Base-by-base conservation (phyloP, 2,888 invertebrate genomes). In the Clistopyga incitator region DNA sequence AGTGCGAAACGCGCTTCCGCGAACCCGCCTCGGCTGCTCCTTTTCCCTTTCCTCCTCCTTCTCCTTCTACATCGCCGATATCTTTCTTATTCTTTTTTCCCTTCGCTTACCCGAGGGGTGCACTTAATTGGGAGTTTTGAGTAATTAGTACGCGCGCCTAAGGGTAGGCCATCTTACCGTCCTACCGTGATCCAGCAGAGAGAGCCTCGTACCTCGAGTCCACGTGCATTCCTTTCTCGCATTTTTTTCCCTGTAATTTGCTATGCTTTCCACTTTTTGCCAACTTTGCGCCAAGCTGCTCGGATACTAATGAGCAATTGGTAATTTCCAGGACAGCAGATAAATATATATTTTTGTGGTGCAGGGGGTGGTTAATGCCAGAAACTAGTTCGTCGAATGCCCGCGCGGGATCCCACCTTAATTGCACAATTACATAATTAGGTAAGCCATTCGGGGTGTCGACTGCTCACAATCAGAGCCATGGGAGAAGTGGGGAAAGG, bases 1-100 rank as follows among this genome's bases (percentile, higher is more conserved):
- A 90, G 91, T 89, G 91, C 89, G 89, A 90, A 90, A 88, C 88
- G 89, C 88, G 89, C 89, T 90, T 87, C 88, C 89, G 89, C 88
- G 89, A 88, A 86, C 87, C 88, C 83, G 86, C 85, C 71, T 6
- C 56, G 6, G 67, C 38, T 47, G 50, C 77, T 78, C 79, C 45
- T 67, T 89, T 88, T 86, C 75, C 56, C 74, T 77, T 68, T 34
- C 75, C 15, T 52, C 79, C 64, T 56, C 64, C 61, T 47, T 20
- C 74, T 45, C 4, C 52, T 61, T 71, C 52, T 56, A 71, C 4
- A 38, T 38, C 38, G 34, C 8, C 6, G 34, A 34, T 34, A 34
- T 34, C 15, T n/a, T n/a, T n/a, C n/a, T n/a, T n/a, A n/a, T 52
- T 20, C 25, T 34, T 68, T 77, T 78, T 61, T 71, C 20, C 64